phyloP scores from a whole-genome alignment of 2,888 invertebrate species.

The Drosophila putrida region DNA sequence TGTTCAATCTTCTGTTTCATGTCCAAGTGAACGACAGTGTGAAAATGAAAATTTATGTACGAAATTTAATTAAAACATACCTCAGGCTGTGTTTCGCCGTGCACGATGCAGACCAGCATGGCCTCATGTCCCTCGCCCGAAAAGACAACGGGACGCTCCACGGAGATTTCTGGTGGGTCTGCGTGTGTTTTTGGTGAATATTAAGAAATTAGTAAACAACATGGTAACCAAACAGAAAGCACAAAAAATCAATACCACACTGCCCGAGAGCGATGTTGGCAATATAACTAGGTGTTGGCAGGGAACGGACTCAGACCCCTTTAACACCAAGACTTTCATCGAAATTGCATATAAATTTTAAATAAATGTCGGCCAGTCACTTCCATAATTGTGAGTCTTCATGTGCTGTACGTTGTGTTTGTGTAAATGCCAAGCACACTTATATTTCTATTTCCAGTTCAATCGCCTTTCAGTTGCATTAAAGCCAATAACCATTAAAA shows the following conservation, averaged over 20 bases:
- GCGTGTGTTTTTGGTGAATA: constrained; percentile 37
- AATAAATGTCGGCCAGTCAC: constrained; percentile 69
- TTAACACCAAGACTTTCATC: constrained; percentile 44
- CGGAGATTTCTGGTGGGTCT: constrained; percentile 86
- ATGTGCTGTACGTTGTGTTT: constrained; percentile 11
- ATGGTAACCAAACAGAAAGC: constrained; percentile 37
- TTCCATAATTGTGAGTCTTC: constrained; percentile 64
- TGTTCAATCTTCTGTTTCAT: constrained; percentile 50
- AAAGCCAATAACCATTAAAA: constrained; percentile 70
- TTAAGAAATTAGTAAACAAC: constrained; percentile 69
- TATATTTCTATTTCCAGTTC: constrained; percentile 17
- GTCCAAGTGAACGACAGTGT: constrained; percentile 61
- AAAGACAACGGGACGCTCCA: constrained; percentile 89
- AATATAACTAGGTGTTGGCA: constrained; percentile 52
- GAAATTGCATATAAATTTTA: constrained; percentile 77
- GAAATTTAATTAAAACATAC: constrained; percentile 86
- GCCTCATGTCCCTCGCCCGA: constrained; percentile 89
- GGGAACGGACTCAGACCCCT: constrained; percentile 11
- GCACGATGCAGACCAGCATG: constrained; percentile 89
- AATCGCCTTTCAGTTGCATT: constrained; percentile 43
- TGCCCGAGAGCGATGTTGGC: constrained; percentile 6
- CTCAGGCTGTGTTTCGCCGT: constrained; percentile 89
- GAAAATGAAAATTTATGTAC: constrained; percentile 74
- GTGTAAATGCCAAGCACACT: constrained; percentile 34
- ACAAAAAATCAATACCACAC: constrained; percentile 45